Evolutionary conservation across 1,140 invertebrate genomes (phyloP).

Genomic region (Vollenhovia emeryi): DNA sequence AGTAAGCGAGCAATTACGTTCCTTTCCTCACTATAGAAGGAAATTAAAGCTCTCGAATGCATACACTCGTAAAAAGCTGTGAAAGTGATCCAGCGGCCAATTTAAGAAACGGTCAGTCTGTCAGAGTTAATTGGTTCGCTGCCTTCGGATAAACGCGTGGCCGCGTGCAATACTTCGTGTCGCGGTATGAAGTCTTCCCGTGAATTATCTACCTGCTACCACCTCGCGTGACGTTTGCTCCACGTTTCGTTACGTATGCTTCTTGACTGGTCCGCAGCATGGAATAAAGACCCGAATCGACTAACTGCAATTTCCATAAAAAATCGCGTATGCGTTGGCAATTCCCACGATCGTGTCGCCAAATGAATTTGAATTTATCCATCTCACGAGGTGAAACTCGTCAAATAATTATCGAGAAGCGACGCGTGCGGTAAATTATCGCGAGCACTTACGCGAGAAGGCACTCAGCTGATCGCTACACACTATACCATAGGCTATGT

Average conservation of each 20-base stretch:
- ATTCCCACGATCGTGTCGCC: conserved; percentile 9
- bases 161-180: not conserved
- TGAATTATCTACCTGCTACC: conserved; percentile 38
- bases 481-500: too few species aligned
- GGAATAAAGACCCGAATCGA: conserved; percentile 1
- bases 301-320: conserved; percentile 10
- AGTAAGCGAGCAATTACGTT: not conserved
- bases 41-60: conserved; percentile 17
- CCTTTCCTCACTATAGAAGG: not conserved
- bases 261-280: not conserved
- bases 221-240: conserved; percentile 20
- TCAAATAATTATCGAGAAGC: conserved; percentile 11
- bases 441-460: too few species aligned
- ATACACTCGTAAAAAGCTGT: conserved; percentile 4
- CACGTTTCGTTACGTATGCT: not conserved
- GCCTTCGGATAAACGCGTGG: conserved; percentile 35
- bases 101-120: conserved; percentile 30
- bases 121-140: conserved; percentile 39
- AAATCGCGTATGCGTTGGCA: not conserved
- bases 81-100: conserved; percentile 27
- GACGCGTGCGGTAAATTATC: too few species aligned
- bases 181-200: conserved; percentile 8
- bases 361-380: not conserved
- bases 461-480: too few species aligned
- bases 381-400: not conserved